A percentile compares a stretch with the other conserved stretches of the same genome.
Conservation (phyloP, 2,797 vertebrate genomes). For the Lutjanus campechanus region DNA sequence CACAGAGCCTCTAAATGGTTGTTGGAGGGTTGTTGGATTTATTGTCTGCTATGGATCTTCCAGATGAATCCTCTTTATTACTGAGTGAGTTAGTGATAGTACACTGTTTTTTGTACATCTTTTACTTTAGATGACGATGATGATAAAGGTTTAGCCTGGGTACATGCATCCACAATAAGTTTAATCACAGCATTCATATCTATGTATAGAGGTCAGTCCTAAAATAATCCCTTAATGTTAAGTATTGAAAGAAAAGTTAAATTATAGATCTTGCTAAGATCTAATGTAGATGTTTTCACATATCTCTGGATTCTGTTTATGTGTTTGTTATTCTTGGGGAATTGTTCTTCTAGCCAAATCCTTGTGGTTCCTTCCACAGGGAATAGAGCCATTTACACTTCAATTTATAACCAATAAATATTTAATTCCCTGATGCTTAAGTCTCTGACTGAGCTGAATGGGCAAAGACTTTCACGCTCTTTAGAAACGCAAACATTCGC, state of each 20-base stretch:
- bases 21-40: not conserved
- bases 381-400: not conserved
- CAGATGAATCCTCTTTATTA: not conserved
- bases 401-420: not conserved
- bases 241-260: not conserved
- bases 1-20: not conserved
- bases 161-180: not conserved
- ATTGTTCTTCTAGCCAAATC: not conserved
- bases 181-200: not conserved
- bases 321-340: conserved; percentile 4
- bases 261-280: not conserved
- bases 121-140: too few relatives aligned
- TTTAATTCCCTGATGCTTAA: not conserved
- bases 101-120: not conserved
- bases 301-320: not conserved
- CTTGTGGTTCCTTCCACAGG: not conserved
- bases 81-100: not conserved
- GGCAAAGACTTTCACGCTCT: not conserved
- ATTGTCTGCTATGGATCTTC: not conserved
- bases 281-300: not conserved
- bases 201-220: not conserved
- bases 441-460: conserved; percentile 7
- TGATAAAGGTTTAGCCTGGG: not conserved
- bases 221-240: not conserved
- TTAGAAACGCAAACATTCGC: conserved; percentile 9